Evolutionary conservation across 2,113 vertebrate species (phyloP), one percentile per base, ranked within the genome.

Genomic region (Rafetus swinhoei): DNA sequence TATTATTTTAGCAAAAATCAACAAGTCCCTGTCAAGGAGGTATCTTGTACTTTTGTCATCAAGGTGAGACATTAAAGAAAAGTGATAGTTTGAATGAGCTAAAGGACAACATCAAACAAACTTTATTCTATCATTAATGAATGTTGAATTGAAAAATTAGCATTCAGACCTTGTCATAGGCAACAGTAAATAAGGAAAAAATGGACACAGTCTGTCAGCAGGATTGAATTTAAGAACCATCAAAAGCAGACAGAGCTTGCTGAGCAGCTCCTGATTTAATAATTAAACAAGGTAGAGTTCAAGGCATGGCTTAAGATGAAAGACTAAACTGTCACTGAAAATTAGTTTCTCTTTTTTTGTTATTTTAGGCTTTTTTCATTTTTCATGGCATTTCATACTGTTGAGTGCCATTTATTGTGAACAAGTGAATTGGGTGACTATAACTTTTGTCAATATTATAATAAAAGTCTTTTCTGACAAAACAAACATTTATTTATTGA

Each of bases 201-300:
- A 96, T 97, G 98, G 98, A 98, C 97, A 97, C 97, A 97, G 97
- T 98, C 98, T 99, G 98, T 99, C 99, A 99, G 98, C 98, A 97
- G 95, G 96, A 97, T 93, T 96, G 97, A 98, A 99, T 99, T 98
- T 98, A 98, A 98, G 96, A 98, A 97, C 97, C 98, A 98, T 99
- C 98, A 99, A 97, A 98, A 98, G 95, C 85, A 97, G 98, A 97
- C 98, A 95, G 98, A 97, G 98, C 97, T 98, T 98, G 97, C 97
- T 86, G 97, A 97, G 97, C 96, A 94, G 97, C 97, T 98, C 97
- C 96, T 97, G 98, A 97, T 98, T 98, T 98, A 99, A 99, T 99
- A 98, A 99, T 99, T 99, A 99, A 99, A 98, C 97, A 98, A 97
- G 97, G 97, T 97, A 97, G 96, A 98, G 98, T 98, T 98, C 98